phyloP scores from a whole-genome alignment of 2,888 invertebrate genomes.

The Drosophila niveifrons region DNA sequence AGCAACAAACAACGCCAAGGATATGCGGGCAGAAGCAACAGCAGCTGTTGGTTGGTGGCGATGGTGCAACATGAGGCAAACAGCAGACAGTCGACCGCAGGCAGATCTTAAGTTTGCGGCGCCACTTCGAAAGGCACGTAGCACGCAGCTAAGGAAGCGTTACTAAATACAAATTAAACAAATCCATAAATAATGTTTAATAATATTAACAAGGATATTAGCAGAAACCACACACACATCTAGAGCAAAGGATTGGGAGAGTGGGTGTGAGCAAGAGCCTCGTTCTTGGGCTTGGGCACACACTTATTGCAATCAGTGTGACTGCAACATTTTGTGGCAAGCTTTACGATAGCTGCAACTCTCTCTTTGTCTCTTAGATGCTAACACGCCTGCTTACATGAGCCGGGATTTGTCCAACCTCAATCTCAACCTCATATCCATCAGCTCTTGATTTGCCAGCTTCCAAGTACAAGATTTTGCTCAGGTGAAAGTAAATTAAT shows the following conservation, averaged over 20 bases:
- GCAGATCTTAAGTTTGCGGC: conserved; percentile 72
- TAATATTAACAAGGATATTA: conserved; percentile 85
- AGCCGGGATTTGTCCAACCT: conserved; percentile 15
- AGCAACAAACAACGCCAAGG: conserved; percentile 42
- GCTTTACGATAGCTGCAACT: conserved; percentile 41
- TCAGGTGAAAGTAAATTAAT: neutral
- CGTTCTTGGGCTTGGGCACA: conserved; percentile 49
- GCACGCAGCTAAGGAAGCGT: conserved; percentile 60
- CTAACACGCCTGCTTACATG: conserved; percentile 43
- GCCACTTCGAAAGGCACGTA: conserved; percentile 43
- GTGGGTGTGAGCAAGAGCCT: neutral
- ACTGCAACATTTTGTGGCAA: conserved; percentile 55
- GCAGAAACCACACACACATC: conserved; percentile 61
- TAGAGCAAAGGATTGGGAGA: neutral
- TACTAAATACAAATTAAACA: conserved; percentile 85
- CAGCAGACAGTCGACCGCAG: conserved; percentile 63
- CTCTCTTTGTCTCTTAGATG: conserved; percentile 10
- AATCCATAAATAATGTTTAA: conserved; percentile 85
- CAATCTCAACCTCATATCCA: conserved; percentile 12
- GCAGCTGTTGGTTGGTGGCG: conserved; percentile 45
- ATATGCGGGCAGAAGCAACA: conserved; percentile 52
- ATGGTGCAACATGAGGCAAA: conserved; percentile 45
- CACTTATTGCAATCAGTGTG: conserved; percentile 70
- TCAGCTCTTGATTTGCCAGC: conserved; percentile 1
- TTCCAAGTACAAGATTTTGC: neutral